phyloP scores from a whole-genome alignment of 1,140 invertebrate genomes.

The Brachionus asplanchnoidis region DNA sequence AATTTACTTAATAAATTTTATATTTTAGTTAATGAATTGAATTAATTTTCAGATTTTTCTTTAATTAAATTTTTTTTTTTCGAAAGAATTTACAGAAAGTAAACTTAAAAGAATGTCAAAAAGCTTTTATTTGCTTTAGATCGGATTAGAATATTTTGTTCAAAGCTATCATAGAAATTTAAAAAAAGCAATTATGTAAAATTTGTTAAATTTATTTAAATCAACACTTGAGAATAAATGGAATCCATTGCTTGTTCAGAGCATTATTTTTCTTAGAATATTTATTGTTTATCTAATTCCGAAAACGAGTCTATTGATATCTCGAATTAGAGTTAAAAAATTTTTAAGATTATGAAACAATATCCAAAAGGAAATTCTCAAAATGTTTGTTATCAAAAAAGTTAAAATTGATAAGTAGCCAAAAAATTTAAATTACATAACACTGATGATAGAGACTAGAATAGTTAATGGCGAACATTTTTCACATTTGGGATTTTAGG shows the following conservation, averaged over 20 bases:
- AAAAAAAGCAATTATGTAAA: neutral
- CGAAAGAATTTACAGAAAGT: no score
- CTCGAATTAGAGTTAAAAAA: neutral
- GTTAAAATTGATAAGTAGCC: neutral
- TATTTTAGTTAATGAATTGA: neutral
- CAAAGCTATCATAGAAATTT: neutral
- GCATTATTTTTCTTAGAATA: neutral
- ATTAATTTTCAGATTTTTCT: no score
- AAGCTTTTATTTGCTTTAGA: no score
- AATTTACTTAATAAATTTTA: neutral
- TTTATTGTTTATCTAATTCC: neutral
- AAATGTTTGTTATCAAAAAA: neutral
- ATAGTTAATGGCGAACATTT: neutral
- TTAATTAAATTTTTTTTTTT: neutral
- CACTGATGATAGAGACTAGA: neutral
- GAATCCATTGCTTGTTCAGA: neutral
- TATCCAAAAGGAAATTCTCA: neutral
- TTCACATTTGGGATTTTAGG: neutral
- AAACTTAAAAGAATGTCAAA: no score
- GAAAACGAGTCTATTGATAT: neutral
- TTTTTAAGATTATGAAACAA: neutral
- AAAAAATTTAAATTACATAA: neutral
- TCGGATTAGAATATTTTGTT: neutral
- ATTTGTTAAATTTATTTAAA: neutral
- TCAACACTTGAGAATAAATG: neutral